Percentiles rank a stretch among this genome's conserved stretches.
Conservation (phyloP, 2,113 vertebrate species). For the Cavia aperea region DNA sequence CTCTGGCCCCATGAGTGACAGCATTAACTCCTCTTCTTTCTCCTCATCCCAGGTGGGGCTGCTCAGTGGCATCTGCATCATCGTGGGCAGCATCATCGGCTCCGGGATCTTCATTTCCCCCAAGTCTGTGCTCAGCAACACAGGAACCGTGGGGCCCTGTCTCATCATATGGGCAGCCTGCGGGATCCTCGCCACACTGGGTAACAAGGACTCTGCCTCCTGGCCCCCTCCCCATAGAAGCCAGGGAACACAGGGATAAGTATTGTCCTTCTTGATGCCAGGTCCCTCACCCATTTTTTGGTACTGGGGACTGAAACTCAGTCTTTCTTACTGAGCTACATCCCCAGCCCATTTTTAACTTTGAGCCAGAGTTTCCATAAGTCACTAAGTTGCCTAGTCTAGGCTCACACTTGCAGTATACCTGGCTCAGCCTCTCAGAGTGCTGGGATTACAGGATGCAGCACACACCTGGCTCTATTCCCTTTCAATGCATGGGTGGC, state of each 20-base stretch:
- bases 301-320: neutral
- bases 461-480: neutral
- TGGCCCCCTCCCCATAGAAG: neutral
- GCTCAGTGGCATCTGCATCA: too few species aligned
- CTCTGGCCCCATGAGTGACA: too few species aligned
- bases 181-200: slow-evolving; percentile 87
- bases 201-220: slow-evolving; percentile 71
- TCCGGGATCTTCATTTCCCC: slow-evolving; percentile 91
- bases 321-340: neutral
- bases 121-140: slow-evolving; percentile 86
- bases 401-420: neutral
- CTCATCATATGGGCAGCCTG: slow-evolving; percentile 69
- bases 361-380: neutral
- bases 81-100: too few species aligned
- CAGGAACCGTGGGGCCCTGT: slow-evolving; percentile 58
- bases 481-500: neutral
- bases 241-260: neutral
- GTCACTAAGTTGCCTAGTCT: neutral
- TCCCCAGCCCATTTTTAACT: neutral
- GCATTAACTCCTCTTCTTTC: too few species aligned
- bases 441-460: neutral
- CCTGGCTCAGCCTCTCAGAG: neutral
- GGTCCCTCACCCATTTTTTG: too few species aligned
- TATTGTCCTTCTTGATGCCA: neutral
- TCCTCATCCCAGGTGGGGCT: too few species aligned